phyloP scores from a whole-genome alignment of 2,797 vertebrate genomes.

The Sciaenops ocellatus region DNA sequence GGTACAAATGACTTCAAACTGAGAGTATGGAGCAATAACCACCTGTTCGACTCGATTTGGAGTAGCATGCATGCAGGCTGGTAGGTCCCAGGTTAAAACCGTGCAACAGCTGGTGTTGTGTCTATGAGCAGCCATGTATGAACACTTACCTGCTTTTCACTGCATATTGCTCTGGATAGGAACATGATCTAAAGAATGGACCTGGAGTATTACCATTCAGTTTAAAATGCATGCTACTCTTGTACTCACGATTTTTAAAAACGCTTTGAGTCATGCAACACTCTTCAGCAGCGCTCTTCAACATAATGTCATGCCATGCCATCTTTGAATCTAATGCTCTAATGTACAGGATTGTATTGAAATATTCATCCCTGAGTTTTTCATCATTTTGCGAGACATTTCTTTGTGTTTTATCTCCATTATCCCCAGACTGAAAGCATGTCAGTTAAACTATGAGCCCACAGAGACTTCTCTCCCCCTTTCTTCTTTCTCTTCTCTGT shows the following conservation, averaged over 20 bases:
- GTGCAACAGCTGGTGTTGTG: slow-evolving; percentile 51
- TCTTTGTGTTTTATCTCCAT: slow-evolving; percentile 50
- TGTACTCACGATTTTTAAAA: slow-evolving; percentile 27
- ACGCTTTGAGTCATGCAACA: slow-evolving; percentile 29
- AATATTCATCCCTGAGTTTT: slow-evolving; percentile 61
- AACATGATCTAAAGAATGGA: slow-evolving; percentile 35
- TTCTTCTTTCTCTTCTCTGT: slow-evolving; percentile 43
- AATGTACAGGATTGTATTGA: slow-evolving; percentile 27
- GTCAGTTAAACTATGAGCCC: slow-evolving; percentile 23
- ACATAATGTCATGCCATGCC: slow-evolving; percentile 38
- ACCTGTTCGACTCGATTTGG: slow-evolving; percentile 35
- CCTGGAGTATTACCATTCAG: slow-evolving; percentile 14
- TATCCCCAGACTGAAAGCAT: slow-evolving; percentile 29
- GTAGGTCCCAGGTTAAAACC: slow-evolving; percentile 5
- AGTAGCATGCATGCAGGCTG: slow-evolving; percentile 15
- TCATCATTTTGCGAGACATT: slow-evolving; percentile 45
- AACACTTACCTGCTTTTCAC: slow-evolving; percentile 39
- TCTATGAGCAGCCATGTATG: slow-evolving; percentile 53
- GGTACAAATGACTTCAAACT: not conserved
- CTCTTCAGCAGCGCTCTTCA: slow-evolving; percentile 17
- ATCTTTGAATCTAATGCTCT: slow-evolving; percentile 21
- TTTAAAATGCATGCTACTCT: slow-evolving; percentile 21
- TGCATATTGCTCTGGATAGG: slow-evolving; percentile 16
- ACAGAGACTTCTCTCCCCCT: not conserved
- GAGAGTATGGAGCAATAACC: not conserved